These are phyloP conservation scores for Acyrthosiphon pisum DNA, from an alignment of 1,140 invertebrate genomes.

Conservation along the genomic window DNA sequence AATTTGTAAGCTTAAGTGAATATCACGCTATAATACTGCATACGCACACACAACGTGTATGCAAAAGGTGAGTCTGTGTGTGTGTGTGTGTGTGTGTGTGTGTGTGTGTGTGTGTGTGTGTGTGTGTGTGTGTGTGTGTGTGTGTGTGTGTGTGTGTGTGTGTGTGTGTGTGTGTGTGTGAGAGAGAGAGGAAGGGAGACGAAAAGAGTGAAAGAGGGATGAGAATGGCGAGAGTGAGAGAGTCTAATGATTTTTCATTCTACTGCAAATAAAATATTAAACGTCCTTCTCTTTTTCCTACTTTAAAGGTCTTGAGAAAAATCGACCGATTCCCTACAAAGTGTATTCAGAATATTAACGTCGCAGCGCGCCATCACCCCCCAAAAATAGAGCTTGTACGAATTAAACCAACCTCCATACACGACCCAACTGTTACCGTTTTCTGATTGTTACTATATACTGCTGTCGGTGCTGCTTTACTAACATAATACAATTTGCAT, in stretches of 20 bases:
- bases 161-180: too few relatives aligned
- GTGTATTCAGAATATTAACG: not conserved
- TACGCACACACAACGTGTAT: not conserved
- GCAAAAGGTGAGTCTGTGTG: not conserved
- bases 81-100: too few relatives aligned
- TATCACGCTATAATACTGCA: not conserved
- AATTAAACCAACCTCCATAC: conserved; percentile 33
- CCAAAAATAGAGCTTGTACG: not conserved
- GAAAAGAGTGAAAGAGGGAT: not conserved
- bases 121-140: too few relatives aligned
- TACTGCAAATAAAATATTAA: conserved; percentile 31
- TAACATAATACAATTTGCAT: conserved; percentile 47
- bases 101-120: too few relatives aligned
- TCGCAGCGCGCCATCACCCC: not conserved
- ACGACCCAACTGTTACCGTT: conserved; percentile 43
- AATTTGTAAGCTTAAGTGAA: conserved; percentile 26
- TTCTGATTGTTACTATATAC: conserved; percentile 5
- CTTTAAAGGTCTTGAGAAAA: not conserved
- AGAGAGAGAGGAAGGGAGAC: not conserved
- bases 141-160: too few relatives aligned
- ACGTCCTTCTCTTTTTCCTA: not conserved
- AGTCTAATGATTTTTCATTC: conserved; percentile 41
- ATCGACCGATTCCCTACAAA: not conserved
- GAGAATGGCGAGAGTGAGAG: not conserved
- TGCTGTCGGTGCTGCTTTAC: conserved; percentile 10